Evolutionary conservation across 2,113 vertebrate genomes (phyloP).

Genomic region (Noturus placidus): DNA sequence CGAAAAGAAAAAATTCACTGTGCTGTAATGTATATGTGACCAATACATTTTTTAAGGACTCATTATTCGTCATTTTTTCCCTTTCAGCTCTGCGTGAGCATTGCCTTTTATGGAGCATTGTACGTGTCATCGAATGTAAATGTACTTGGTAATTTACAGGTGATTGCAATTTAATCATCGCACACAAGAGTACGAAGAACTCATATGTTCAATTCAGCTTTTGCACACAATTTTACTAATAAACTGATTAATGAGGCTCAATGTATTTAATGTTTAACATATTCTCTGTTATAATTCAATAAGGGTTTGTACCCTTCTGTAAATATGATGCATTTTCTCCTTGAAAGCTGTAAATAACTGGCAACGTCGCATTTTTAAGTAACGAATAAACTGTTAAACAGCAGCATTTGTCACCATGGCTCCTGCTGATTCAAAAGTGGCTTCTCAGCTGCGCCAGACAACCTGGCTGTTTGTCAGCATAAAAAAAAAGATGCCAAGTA

Average conservation of each 20-base stretch:
- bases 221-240: background rate
- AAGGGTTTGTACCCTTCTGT: background rate
- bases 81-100: background rate
- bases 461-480: background rate
- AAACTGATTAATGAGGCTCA: background rate
- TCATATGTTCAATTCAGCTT: background rate
- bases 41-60: too few species aligned
- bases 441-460: background rate
- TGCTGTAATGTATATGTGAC: too few species aligned
- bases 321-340: background rate
- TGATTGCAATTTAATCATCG: background rate
- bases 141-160: background rate
- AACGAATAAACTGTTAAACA: slow-evolving; percentile 6
- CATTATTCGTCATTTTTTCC: background rate
- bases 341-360: background rate
- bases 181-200: background rate
- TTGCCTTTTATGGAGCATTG: background rate
- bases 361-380: background rate
- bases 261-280: background rate
- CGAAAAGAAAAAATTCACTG: background rate
- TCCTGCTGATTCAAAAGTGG: background rate
- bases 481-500: background rate
- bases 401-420: slow-evolving; percentile 2
- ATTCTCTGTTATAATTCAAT: background rate
- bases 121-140: background rate